phyloP scores from a whole-genome alignment of 2,113 vertebrate genomes.

The Tupaia tana region DNA sequence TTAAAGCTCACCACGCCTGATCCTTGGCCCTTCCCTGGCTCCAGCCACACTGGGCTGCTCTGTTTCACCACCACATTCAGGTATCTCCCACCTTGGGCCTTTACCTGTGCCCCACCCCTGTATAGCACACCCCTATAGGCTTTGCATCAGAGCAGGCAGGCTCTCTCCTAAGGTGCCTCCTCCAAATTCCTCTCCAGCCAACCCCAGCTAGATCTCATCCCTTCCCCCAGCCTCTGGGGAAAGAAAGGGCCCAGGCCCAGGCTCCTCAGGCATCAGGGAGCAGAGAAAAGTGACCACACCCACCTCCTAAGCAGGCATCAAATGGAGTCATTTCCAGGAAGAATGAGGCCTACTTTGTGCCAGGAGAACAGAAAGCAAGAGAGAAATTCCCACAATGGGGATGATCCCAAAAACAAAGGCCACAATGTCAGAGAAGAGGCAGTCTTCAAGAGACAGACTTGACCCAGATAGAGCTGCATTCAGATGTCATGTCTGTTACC shows the following conservation, averaged over 20 bases:
- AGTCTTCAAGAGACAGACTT: not conserved
- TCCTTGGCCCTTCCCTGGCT: not conserved
- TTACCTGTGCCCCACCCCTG: not conserved
- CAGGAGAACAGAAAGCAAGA: not conserved
- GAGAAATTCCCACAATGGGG: not conserved
- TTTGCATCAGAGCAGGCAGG: rapidly evolving
- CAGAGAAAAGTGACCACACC: not conserved
- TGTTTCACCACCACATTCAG: not conserved
- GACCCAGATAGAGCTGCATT: not conserved
- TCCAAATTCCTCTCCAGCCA: not conserved
- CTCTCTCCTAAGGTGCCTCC: not conserved
- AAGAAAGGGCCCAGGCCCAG: not conserved
- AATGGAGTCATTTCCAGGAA: not conserved
- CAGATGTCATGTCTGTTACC: not conserved
- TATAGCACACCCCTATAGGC: not conserved
- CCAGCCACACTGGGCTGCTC: no score
- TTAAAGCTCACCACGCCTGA: not conserved
- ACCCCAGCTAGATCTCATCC: not conserved
- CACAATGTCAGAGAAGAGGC: not conserved
- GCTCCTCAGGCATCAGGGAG: not conserved
- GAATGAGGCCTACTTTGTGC: not conserved
- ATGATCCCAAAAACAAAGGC: not conserved
- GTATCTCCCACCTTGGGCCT: not conserved
- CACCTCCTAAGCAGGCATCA: not conserved
- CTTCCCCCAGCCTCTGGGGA: not conserved